These are phyloP conservation scores for Scaeva pyrastri DNA, from an alignment of 2,888 invertebrate species.

Conservation along the genomic window DNA sequence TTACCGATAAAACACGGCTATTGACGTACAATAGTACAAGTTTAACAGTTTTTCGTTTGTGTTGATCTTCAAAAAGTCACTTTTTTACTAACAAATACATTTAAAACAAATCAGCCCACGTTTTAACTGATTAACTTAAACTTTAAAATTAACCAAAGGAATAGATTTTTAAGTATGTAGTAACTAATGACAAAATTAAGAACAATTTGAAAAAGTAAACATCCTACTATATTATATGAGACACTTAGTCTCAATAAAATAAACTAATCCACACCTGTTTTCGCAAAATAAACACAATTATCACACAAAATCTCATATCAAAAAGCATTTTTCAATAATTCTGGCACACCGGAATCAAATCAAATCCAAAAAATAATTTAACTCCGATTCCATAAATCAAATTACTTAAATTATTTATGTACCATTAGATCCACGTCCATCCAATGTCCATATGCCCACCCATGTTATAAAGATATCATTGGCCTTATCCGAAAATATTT, in stretches of 20 bases:
- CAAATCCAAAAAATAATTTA: constrained; percentile 48
- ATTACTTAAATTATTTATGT: background rate
- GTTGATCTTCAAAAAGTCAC: too few relatives aligned
- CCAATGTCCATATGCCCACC: background rate
- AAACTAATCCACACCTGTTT: constrained; percentile 30
- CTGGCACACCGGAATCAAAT: constrained; percentile 44
- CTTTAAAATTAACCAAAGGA: too few relatives aligned
- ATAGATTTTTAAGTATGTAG: too few relatives aligned
- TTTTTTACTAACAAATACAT: too few relatives aligned
- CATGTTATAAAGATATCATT: constrained; percentile 6
- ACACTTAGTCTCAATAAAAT: background rate
- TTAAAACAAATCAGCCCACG: too few relatives aligned
- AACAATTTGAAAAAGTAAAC: background rate
- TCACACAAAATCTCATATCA: background rate
- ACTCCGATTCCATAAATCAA: constrained; percentile 41
- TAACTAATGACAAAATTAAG: background rate
- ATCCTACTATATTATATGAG: background rate
- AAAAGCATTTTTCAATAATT: constrained; percentile 5
- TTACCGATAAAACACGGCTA: too few relatives aligned
- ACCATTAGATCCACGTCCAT: background rate
- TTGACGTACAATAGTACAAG: too few relatives aligned
- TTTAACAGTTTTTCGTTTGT: too few relatives aligned
- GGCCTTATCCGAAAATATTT: constrained; percentile 21
- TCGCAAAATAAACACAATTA: constrained; percentile 35
- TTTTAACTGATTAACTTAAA: too few relatives aligned